Evolutionary conservation across 2,113 vertebrate genomes (phyloP).

Genomic region (Alexandromys fortis): DNA sequence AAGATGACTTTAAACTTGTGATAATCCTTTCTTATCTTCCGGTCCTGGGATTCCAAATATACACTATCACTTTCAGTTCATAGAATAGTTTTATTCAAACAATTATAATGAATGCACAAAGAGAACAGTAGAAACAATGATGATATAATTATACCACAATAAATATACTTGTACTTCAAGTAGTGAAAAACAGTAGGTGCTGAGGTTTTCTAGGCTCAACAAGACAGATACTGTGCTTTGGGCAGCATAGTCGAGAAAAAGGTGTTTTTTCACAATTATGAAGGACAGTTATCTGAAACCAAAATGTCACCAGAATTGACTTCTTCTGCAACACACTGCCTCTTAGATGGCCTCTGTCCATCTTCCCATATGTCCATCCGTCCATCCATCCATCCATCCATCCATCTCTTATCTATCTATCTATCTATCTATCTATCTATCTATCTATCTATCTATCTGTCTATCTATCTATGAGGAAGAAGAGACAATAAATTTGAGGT

Average conservation of each 20-base stretch:
- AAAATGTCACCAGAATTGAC: not conserved
- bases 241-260: not conserved
- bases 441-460: too few relatives aligned
- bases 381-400: not conserved
- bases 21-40: not conserved
- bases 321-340: not conserved
- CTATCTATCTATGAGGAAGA: not conserved
- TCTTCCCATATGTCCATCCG: not conserved
- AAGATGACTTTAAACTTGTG: not conserved
- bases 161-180: not conserved
- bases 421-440: too few relatives aligned
- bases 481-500: not conserved
- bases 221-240: not conserved
- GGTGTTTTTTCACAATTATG: not conserved
- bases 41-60: not conserved
- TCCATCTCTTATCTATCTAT: not conserved
- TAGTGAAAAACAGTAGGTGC: not conserved
- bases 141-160: not conserved
- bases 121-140: not conserved
- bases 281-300: not conserved
- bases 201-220: not conserved
- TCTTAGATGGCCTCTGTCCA: not conserved
- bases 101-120: not conserved
- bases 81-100: conserved; percentile 1
- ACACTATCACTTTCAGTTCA: not conserved